phyloP scores from a whole-genome alignment of 2,113 vertebrate species.

The Corapipo altera region DNA sequence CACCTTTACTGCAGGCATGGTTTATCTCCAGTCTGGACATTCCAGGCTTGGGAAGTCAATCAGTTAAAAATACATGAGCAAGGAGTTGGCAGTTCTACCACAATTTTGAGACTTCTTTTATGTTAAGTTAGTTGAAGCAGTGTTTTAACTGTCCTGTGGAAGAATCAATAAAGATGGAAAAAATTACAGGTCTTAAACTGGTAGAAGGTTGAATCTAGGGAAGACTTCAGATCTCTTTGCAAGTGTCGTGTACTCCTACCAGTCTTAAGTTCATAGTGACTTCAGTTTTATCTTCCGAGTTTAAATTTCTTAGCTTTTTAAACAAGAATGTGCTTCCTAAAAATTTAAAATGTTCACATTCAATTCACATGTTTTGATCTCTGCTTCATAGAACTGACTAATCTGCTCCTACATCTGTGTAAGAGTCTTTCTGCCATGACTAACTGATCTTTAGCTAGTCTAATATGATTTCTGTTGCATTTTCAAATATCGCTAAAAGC shows the following conservation, averaged over 20 bases:
- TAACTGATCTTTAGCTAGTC: not conserved
- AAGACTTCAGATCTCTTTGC: not conserved
- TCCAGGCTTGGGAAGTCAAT: not conserved
- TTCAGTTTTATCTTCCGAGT: not conserved
- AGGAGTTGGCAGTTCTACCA: not conserved
- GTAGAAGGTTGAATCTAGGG: not conserved
- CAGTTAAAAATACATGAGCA: not conserved
- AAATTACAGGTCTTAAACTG: not conserved
- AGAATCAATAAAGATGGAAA: not conserved
- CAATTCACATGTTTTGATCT: not conserved
- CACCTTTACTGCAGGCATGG: not conserved
- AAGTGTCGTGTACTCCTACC: not conserved
- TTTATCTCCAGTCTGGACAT: not conserved
- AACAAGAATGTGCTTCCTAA: not conserved
- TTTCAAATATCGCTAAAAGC: not conserved
- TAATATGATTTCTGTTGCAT: not conserved
- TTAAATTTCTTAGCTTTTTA: not conserved
- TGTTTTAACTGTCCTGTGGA: not conserved
- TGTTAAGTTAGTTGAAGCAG: not conserved
- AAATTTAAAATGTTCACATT: not conserved
- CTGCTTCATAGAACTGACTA: not conserved
- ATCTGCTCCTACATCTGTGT: not conserved
- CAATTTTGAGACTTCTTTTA: not conserved
- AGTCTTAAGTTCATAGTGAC: not conserved
- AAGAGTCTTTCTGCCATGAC: not conserved